These are phyloP conservation scores for Cossypha polioptera DNA, from an alignment of 2,797 vertebrate genomes.

Conservation along the genomic window DNA sequence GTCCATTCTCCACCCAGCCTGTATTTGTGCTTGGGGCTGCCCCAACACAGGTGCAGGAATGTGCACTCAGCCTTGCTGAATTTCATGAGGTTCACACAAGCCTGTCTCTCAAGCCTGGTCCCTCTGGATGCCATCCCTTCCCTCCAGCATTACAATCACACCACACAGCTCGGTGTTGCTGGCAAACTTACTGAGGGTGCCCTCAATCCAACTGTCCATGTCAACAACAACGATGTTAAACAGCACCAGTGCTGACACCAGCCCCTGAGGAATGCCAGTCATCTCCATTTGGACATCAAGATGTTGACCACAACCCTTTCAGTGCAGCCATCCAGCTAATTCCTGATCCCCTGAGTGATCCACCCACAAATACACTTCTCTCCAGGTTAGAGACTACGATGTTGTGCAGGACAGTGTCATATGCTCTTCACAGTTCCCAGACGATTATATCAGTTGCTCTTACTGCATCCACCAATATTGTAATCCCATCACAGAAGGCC, in stretches of 20 bases:
- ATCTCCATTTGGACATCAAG: neutral
- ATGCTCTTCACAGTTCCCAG: neutral
- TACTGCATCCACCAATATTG: neutral
- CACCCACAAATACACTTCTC: fast-evolving
- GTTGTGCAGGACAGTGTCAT: neutral
- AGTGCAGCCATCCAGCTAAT: neutral
- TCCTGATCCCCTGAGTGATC: neutral
- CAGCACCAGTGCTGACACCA: neutral
- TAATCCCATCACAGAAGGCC: neutral
- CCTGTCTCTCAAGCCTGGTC: neutral
- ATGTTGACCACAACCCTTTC: neutral
- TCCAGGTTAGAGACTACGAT: fast-evolving
- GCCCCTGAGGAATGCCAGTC: fast-evolving
- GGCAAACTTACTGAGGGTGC: neutral
- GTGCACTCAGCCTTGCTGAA: neutral
- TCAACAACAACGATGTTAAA: fast-evolving
- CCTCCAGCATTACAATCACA: neutral
- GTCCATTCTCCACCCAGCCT: neutral
- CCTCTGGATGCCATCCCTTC: neutral
- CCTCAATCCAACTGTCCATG: fast-evolving
- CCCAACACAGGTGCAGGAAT: neutral
- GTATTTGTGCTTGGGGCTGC: neutral
- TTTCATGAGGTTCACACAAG: neutral
- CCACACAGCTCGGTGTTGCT: fast-evolving
- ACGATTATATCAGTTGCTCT: neutral